A percentile compares a stretch with the other conserved stretches of the same genome.
These are phyloP conservation scores for Centropus bengalensis DNA, from an alignment of 2,113 vertebrate species.

Conservation along the genomic window DNA sequence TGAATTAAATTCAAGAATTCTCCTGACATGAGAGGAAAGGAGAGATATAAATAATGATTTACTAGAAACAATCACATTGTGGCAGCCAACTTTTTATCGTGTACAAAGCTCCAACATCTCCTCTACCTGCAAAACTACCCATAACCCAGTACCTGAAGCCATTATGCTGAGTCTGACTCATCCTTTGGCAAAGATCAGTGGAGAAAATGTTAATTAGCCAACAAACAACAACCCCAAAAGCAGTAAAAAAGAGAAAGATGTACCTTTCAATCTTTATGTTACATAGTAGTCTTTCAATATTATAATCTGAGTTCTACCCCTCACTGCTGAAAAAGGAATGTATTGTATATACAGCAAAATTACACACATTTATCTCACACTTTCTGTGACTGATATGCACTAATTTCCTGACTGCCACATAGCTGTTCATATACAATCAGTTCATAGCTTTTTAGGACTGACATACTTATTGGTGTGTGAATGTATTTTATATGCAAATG, in stretches of 20 bases:
- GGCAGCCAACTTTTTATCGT: background rate
- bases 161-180: background rate
- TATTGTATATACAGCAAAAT: background rate
- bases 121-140: background rate
- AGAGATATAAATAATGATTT: background rate
- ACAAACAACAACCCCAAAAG: background rate
- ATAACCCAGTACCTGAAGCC: background rate
- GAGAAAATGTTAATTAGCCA: background rate
- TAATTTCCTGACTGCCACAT: background rate
- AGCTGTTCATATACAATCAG: background rate
- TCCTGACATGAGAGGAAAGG: background rate
- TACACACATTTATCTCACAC: background rate
- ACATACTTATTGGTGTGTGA: background rate
- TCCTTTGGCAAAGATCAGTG: background rate
- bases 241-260: background rate
- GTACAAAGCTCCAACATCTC: background rate
- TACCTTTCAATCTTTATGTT: background rate
- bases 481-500: background rate
- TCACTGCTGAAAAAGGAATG: background rate
- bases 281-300: background rate
- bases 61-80: background rate
- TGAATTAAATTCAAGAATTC: background rate
- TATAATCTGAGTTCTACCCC: background rate
- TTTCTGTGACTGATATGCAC: background rate
- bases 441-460: background rate